These are phyloP conservation scores for Tetragonula clypearis DNA, from an alignment of 1,140 invertebrate species.

Conservation along the genomic window DNA sequence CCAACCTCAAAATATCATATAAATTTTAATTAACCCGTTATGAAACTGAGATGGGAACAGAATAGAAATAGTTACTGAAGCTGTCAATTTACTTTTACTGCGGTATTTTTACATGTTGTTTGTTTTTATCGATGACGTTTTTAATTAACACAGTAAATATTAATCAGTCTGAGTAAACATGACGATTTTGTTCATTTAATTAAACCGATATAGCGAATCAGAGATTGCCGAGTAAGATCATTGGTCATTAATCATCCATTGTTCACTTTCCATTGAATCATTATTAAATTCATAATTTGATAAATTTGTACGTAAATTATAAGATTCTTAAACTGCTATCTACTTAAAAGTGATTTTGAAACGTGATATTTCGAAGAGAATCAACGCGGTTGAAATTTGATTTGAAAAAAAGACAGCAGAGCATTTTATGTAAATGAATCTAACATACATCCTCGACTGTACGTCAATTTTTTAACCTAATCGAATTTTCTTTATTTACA, in stretches of 20 bases:
- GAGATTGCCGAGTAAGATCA: conserved; percentile 9
- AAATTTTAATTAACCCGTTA: not conserved
- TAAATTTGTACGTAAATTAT: not conserved
- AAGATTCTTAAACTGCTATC: not conserved
- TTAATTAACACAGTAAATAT: conserved; percentile 4
- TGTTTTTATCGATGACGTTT: not conserved
- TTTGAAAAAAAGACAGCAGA: not conserved
- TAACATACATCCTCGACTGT: not conserved
- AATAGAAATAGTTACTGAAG: not conserved
- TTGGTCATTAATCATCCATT: conserved; percentile 11
- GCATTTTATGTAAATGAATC: no score
- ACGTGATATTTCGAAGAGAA: not conserved
- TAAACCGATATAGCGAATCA: not conserved
- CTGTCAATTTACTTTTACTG: not conserved
- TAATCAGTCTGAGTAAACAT: not conserved
- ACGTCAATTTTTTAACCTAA: not conserved
- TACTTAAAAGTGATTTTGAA: not conserved
- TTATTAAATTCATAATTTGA: not conserved
- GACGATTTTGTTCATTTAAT: conserved; percentile 2
- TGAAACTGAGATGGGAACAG: not conserved
- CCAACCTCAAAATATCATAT: not conserved
- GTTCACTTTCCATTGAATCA: not conserved
- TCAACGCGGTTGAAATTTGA: not conserved
- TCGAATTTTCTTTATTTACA: not conserved
- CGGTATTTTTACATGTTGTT: not conserved